These are phyloP conservation scores for Acomys russatus DNA, from an alignment of 2,797 vertebrate species.

Conservation along the genomic window DNA sequence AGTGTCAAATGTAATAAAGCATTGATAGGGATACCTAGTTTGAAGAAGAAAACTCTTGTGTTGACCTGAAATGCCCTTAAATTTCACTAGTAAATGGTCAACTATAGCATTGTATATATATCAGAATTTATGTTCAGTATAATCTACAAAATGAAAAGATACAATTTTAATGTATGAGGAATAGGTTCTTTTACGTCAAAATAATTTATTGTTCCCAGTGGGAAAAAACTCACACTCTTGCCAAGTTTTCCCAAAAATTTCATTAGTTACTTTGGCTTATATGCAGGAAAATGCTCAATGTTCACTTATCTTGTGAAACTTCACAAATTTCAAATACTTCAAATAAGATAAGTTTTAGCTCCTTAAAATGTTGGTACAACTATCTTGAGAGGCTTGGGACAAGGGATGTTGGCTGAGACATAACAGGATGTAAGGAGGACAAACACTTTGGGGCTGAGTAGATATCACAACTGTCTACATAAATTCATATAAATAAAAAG, in stretches of 20 bases:
- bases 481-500: not conserved
- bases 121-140: not conserved
- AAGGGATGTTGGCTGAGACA: not conserved
- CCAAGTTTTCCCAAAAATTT: not conserved
- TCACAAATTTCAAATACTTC: not conserved
- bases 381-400: not conserved
- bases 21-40: constrained; percentile 36
- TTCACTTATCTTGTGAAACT: not conserved
- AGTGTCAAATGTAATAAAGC: constrained; percentile 37
- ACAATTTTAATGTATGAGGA: not conserved
- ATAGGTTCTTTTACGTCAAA: not conserved
- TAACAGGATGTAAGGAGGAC: not conserved
- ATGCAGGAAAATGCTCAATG: not conserved
- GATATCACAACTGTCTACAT: not conserved
- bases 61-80: constrained; percentile 27
- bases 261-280: not conserved
- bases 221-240: not conserved
- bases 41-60: constrained; percentile 53
- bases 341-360: not conserved
- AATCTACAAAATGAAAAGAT: constrained; percentile 6
- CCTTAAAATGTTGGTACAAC: not conserved
- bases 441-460: not conserved
- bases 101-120: not conserved
- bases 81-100: constrained; percentile 7
- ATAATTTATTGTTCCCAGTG: not conserved